Evolutionary conservation across 2,113 vertebrate species (phyloP).

Genomic region (Electrona antarctica): DNA sequence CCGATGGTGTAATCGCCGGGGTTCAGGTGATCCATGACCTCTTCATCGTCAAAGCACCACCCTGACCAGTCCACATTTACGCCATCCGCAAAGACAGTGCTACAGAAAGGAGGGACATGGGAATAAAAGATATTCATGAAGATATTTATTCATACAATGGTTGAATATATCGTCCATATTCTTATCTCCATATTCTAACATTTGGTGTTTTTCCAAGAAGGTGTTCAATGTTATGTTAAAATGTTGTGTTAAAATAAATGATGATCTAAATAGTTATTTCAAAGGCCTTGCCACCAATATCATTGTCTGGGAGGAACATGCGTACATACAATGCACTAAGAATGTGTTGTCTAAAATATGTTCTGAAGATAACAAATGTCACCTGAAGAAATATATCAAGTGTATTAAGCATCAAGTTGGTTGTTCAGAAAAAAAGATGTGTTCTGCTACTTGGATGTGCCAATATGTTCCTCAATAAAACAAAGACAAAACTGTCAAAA

Average conservation of each 20-base stretch:
- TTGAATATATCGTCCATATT: neutral
- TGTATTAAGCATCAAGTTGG: neutral
- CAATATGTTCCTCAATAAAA: too few species aligned
- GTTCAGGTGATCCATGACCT: constrained; percentile 58
- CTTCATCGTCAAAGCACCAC: constrained; percentile 77
- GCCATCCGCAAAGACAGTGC: constrained; percentile 49
- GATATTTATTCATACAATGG: neutral
- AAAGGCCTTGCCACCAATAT: neutral
- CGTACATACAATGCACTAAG: neutral
- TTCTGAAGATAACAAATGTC: neutral
- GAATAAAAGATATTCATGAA: neutral
- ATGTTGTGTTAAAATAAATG: neutral
- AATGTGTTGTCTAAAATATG: neutral
- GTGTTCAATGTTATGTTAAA: too few species aligned
- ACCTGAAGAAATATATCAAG: neutral
- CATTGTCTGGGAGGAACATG: neutral
- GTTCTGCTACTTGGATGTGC: too few species aligned
- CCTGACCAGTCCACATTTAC: constrained; percentile 77
- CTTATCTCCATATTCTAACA: too few species aligned
- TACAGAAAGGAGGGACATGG: constrained; percentile 30
- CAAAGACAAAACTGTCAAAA: too few species aligned
- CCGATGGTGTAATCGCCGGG: constrained; percentile 23
- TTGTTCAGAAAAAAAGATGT: too few species aligned
- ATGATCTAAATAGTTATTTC: neutral
- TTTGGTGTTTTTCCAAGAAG: too few species aligned